Conservation (phyloP, 2,113 vertebrate genomes). For the Mustelus asterias region DNA sequence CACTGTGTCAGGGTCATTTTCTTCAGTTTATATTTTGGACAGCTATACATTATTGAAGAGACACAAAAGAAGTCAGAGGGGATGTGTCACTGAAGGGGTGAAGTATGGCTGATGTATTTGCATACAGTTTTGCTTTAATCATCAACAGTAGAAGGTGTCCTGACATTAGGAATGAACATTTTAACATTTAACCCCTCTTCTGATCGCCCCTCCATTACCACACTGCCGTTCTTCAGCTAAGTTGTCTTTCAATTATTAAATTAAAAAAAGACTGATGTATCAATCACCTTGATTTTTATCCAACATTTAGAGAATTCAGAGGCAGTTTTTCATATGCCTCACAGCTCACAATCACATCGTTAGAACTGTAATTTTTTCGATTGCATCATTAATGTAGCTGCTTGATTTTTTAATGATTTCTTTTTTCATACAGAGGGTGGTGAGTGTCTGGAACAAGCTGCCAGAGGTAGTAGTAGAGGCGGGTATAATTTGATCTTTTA, state of each 20-base stretch:
- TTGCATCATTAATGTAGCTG: not conserved
- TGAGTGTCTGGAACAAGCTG: too few species aligned
- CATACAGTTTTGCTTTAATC: constrained; percentile 71
- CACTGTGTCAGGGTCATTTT: constrained; percentile 50
- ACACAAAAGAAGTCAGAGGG: constrained; percentile 60
- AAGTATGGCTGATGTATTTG: constrained; percentile 61
- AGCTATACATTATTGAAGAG: constrained; percentile 69
- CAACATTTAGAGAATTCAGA: not conserved
- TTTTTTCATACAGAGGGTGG: too few species aligned
- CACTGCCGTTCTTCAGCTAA: constrained; percentile 54
- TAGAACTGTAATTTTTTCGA: not conserved
- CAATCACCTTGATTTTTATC: not conserved
- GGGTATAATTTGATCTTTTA: too few species aligned
- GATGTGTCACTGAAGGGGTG: constrained; percentile 60
- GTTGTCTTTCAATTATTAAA: constrained; percentile 39
- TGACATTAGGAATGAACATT: constrained; percentile 60
- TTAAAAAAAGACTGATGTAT: not conserved
- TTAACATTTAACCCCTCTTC: constrained; percentile 53
- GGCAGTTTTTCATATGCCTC: not conserved
- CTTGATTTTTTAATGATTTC: not conserved
- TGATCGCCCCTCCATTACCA: constrained; percentile 55
- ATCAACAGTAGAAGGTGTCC: constrained; percentile 57
- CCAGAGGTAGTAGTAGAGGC: too few species aligned
- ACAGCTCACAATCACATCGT: too few species aligned
- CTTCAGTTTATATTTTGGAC: constrained; percentile 58